Percentiles rank a stretch among this genome's conserved stretches.
Conservation (phyloP, 2,888 invertebrate species). For the Trichopoda pennipes region DNA sequence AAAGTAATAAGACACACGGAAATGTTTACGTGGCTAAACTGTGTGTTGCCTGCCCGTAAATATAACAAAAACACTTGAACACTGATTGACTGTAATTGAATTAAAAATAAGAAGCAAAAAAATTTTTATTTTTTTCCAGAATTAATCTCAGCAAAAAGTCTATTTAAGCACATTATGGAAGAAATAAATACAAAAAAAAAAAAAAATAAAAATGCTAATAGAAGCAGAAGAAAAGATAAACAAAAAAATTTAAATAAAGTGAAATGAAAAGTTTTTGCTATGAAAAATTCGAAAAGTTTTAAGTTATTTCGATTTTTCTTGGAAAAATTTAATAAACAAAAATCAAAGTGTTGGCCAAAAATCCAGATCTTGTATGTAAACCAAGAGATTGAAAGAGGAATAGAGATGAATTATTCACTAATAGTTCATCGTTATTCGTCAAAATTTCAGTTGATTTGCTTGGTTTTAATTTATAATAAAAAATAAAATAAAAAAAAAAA, state of each 20-base stretch:
- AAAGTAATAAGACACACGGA: too few species aligned
- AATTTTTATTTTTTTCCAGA: conserved; percentile 39
- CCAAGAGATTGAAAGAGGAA: too few species aligned
- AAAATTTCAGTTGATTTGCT: too few species aligned
- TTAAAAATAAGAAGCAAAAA: conserved; percentile 69
- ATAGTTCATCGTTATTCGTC: too few species aligned
- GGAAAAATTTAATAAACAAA: too few species aligned
- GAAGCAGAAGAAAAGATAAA: background rate
- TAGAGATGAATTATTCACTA: too few species aligned
- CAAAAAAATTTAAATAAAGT: background rate
- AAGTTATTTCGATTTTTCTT: too few species aligned
- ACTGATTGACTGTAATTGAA: conserved; percentile 72
- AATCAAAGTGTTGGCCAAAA: too few species aligned
- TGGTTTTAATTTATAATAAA: too few species aligned
- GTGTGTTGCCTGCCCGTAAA: conserved; percentile 8
- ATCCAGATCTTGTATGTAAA: too few species aligned
- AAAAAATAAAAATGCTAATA: background rate
- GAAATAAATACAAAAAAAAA: conserved; percentile 1
- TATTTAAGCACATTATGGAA: conserved; percentile 27
- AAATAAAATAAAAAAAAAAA: too few species aligned
- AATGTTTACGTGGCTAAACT: conserved; percentile 6
- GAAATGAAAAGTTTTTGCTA: conserved; percentile 2
- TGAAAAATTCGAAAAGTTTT: background rate
- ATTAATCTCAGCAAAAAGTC: conserved; percentile 40
- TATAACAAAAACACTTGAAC: conserved; percentile 65